These are phyloP conservation scores for Eciton burchellii DNA, from an alignment of 1,140 invertebrate species.

Conservation along the genomic window DNA sequence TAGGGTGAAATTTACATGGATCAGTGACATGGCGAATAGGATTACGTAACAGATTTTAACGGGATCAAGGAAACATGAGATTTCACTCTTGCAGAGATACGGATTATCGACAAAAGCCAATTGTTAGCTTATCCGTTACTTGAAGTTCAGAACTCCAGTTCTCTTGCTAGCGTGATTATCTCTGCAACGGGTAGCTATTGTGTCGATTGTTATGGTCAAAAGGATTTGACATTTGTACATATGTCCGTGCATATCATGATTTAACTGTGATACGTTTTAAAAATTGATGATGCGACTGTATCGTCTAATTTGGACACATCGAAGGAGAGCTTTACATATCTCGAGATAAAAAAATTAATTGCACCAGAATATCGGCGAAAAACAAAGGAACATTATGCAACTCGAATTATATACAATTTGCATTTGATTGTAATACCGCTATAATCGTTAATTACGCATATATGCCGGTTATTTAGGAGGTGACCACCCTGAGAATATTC, in stretches of 20 bases:
- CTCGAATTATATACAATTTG: background rate
- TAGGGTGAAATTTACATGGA: background rate
- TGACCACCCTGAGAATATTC: constrained; percentile 84
- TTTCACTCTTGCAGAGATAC: background rate
- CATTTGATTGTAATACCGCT: background rate
- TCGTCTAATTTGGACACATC: background rate
- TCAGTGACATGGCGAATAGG: background rate
- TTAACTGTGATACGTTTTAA: background rate
- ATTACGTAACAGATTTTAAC: background rate
- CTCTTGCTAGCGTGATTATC: too few species aligned
- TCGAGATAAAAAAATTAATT: background rate
- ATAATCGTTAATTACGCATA: background rate
- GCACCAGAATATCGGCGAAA: background rate
- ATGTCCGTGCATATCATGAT: background rate
- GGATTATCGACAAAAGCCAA: background rate
- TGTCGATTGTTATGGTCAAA: too few species aligned
- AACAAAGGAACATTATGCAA: background rate
- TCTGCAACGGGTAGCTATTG: too few species aligned
- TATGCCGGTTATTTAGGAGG: constrained; percentile 76
- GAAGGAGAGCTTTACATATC: background rate
- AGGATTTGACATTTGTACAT: too few species aligned
- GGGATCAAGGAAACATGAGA: background rate
- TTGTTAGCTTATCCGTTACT: too few species aligned
- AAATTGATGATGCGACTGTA: background rate
- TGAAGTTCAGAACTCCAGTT: too few species aligned